phyloP scores from a whole-genome alignment of 1,140 invertebrate species.

The Parasteatoda tepidariorum region DNA sequence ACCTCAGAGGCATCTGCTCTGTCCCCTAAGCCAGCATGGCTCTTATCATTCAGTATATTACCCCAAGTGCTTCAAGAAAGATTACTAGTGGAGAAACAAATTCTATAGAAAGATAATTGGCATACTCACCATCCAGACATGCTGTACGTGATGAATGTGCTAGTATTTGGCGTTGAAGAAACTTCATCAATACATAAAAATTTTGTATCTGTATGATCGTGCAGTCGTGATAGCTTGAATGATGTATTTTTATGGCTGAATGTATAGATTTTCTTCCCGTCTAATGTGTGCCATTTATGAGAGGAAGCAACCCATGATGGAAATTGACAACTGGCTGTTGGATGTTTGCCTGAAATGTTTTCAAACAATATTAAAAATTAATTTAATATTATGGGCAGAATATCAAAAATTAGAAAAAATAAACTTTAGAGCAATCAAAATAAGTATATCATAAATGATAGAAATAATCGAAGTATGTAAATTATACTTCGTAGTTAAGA shows the following conservation, averaged over 20 bases:
- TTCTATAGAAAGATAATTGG: too few species aligned
- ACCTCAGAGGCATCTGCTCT: too few species aligned
- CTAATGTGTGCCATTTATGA: slow-evolving; percentile 63
- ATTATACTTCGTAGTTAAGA: too few species aligned
- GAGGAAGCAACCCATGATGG: slow-evolving; percentile 61
- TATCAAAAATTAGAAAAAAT: too few species aligned
- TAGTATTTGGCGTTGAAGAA: slow-evolving; percentile 10
- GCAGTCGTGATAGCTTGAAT: slow-evolving; percentile 65
- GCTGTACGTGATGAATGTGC: slow-evolving; percentile 61
- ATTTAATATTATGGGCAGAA: background rate
- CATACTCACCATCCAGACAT: slow-evolving; percentile 64
- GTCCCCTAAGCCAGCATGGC: too few species aligned
- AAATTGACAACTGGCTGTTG: slow-evolving; percentile 65
- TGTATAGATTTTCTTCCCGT: slow-evolving; percentile 75
- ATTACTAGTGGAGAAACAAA: too few species aligned
- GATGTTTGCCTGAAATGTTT: slow-evolving; percentile 70
- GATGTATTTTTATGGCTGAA: slow-evolving; percentile 81
- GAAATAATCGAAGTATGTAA: too few species aligned
- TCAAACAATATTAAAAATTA: background rate
- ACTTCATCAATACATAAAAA: slow-evolving; percentile 58
- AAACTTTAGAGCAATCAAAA: too few species aligned
- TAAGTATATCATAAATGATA: too few species aligned
- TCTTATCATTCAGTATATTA: too few species aligned
- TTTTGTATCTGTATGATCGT: slow-evolving; percentile 37
- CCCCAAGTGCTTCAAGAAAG: too few species aligned